phyloP scores from a whole-genome alignment of 2,888 invertebrate genomes.

The Strigamia transsilvanica region DNA sequence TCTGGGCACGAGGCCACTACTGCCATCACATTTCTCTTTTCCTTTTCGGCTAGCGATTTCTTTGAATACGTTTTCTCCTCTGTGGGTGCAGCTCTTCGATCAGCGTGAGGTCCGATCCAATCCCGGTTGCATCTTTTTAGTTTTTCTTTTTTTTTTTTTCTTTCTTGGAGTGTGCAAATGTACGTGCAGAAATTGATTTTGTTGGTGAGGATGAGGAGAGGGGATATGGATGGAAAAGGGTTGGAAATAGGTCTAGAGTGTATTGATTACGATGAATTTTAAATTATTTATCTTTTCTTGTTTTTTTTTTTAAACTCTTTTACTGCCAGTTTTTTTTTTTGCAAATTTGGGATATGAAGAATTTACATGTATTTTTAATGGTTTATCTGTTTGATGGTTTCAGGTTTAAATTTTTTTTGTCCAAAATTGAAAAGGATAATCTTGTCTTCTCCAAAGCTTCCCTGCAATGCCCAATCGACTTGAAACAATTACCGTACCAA shows the following conservation, averaged over 20 bases:
- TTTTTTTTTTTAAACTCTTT: too few relatives aligned
- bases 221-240: not conserved
- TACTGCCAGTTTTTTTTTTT: too few relatives aligned
- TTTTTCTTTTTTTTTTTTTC: not conserved
- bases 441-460: too few relatives aligned
- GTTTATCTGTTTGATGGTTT: too few relatives aligned
- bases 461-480: too few relatives aligned
- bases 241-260: not conserved
- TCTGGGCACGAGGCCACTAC: slow-evolving; percentile 7
- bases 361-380: not conserved
- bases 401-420: too few relatives aligned
- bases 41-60: not conserved
- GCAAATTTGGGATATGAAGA: not conserved
- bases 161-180: not conserved
- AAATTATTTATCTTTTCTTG: not conserved
- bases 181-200: slow-evolving; percentile 28
- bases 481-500: too few relatives aligned
- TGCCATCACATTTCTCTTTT: slow-evolving; percentile 28
- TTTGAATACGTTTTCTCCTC: not conserved
- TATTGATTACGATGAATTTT: slow-evolving; percentile 25
- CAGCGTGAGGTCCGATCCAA: slow-evolving; percentile 41
- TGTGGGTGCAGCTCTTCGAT: slow-evolving; percentile 27
- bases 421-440: too few relatives aligned
- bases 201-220: not conserved
- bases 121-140: slow-evolving; percentile 43